A percentile compares a stretch with the other conserved stretches of the same genome.
These are phyloP conservation scores for Bucorvus abyssinicus DNA, from an alignment of 2,797 vertebrate species.

Conservation along the genomic window DNA sequence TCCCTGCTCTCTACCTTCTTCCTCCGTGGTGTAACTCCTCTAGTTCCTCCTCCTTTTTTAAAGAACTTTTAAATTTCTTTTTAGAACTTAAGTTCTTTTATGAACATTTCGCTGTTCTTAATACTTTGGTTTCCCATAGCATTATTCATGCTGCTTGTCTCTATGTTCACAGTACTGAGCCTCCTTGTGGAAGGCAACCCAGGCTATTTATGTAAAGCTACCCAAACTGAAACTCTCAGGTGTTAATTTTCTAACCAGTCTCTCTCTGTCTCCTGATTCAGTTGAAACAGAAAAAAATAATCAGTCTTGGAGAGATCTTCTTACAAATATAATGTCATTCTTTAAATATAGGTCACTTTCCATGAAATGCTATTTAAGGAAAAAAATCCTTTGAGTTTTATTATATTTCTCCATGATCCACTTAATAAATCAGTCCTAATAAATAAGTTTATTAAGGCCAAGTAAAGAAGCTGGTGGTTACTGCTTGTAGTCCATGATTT, in stretches of 20 bases:
- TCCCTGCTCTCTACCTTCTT: not conserved
- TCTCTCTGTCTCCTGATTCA: not conserved
- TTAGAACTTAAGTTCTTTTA: no score
- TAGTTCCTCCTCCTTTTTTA: not conserved
- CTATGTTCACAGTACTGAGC: not conserved
- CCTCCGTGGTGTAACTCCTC: not conserved
- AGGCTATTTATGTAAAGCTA: not conserved
- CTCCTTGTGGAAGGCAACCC: not conserved
- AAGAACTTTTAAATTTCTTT: no score
- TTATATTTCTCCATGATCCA: not conserved
- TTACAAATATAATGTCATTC: not conserved
- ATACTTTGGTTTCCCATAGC: not conserved
- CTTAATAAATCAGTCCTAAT: not conserved
- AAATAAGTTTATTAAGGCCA: not conserved
- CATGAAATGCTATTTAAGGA: not conserved
- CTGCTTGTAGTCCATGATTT: not conserved
- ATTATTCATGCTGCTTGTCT: not conserved
- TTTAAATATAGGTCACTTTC: not conserved
- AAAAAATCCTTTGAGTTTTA: not conserved
- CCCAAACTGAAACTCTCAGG: not conserved
- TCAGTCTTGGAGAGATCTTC: not conserved
- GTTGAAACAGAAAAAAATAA: not conserved
- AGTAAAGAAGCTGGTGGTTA: not conserved
- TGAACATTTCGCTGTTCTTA: not conserved
- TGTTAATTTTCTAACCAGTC: not conserved